phyloP scores from a whole-genome alignment of 2,113 vertebrate species.

The Indicator indicator region DNA sequence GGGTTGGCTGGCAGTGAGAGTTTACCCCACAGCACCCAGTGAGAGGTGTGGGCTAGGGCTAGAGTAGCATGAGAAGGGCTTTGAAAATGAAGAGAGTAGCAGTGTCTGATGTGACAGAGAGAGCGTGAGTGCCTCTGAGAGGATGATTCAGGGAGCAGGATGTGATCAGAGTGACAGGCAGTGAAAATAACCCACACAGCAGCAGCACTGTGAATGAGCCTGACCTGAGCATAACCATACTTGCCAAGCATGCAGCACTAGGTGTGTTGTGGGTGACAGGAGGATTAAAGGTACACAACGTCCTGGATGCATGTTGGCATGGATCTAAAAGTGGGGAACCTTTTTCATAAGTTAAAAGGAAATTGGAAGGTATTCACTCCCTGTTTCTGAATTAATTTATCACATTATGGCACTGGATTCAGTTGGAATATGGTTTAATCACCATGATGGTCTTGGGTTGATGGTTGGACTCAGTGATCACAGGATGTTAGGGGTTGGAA shows the following conservation, averaged over 20 bases:
- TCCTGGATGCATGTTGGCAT: not conserved
- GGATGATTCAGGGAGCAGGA: fast-evolving
- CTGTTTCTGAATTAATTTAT: not conserved
- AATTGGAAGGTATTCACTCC: not conserved
- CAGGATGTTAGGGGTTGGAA: too few species aligned
- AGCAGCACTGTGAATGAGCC: not conserved
- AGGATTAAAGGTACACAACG: not conserved
- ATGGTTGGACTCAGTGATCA: too few species aligned
- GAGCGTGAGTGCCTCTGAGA: not conserved
- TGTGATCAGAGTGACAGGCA: not conserved
- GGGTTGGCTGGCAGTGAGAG: not conserved
- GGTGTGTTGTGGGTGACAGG: not conserved
- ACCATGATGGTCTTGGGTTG: too few species aligned
- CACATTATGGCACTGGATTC: not conserved
- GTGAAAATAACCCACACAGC: fast-evolving
- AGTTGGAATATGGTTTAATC: too few species aligned
- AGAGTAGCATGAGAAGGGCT: not conserved
- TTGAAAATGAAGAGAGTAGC: not conserved
- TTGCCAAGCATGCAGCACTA: not conserved
- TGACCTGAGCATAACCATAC: fast-evolving
- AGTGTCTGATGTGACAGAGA: not conserved
- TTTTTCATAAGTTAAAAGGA: not conserved
- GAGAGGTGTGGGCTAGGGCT: not conserved
- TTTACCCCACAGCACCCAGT: not conserved
- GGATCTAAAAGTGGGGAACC: not conserved